Percentiles rank a stretch among this genome's conserved stretches.
phyloP scores from a whole-genome alignment of 2,797 vertebrate genomes.

The Eidolon dupreanum region DNA sequence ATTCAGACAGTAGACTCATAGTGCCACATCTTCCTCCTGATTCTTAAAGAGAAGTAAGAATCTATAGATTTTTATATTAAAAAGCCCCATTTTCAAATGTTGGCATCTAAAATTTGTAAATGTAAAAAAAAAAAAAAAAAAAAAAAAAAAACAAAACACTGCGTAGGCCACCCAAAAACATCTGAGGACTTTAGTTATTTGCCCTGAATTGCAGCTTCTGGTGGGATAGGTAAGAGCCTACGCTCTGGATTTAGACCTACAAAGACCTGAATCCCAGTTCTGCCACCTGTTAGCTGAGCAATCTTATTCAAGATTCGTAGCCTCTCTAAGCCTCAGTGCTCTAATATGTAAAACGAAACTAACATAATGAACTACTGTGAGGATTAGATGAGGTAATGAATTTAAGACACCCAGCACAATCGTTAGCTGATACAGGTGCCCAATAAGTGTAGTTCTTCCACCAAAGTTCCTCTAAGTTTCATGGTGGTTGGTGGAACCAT shows the following conservation, averaged over 20 bases:
- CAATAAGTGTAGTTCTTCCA: neutral
- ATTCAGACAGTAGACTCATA: neutral
- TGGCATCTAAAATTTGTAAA: neutral
- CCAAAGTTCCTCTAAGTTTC: neutral
- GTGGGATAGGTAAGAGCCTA: neutral
- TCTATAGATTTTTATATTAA: neutral
- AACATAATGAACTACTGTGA: neutral
- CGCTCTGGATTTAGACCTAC: neutral
- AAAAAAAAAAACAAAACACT: neutral
- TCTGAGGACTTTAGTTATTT: neutral
- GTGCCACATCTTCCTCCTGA: neutral
- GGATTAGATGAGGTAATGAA: neutral
- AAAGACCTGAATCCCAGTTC: neutral
- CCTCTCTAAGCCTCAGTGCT: neutral
- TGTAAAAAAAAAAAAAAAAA: neutral
- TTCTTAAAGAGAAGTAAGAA: neutral
- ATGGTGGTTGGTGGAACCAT: neutral
- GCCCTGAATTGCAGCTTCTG: neutral
- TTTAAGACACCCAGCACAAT: neutral
- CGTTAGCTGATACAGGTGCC: neutral
- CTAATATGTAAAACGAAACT: neutral
- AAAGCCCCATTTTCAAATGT: neutral
- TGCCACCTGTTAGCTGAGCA: neutral
- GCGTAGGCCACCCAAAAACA: neutral
- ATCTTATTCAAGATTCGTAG: neutral